Conservation (phyloP, 2,113 vertebrate species). For the Gymnobelideus leadbeateri region DNA sequence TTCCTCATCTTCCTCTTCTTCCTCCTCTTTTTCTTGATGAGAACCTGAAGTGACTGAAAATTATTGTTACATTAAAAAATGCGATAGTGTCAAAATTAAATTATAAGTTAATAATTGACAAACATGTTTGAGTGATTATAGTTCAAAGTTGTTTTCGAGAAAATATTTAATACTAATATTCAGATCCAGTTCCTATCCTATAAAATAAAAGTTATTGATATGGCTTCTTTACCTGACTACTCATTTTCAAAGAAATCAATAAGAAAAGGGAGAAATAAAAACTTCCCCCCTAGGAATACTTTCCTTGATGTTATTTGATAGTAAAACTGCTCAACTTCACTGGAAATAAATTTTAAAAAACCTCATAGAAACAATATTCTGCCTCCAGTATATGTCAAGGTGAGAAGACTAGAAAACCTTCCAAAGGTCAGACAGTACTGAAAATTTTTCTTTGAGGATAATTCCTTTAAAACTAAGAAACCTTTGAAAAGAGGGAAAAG, state of each 20-base stretch:
- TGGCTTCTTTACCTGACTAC: conserved; percentile 3
- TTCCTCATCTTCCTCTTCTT: background rate
- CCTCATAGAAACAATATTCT: conserved; percentile 54
- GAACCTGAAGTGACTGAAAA: background rate
- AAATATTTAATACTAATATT: background rate
- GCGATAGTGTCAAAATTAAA: background rate
- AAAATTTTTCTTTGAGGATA: conserved; percentile 50
- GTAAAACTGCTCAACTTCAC: conserved; percentile 12
- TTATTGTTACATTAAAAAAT: background rate
- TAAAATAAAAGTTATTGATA: background rate
- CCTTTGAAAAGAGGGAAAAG: conserved; percentile 47
- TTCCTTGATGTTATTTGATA: conserved; percentile 41
- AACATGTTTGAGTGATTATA: background rate
- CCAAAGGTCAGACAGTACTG: conserved; percentile 63
- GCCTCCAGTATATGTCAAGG: conserved; percentile 11
- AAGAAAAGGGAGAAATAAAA: background rate
- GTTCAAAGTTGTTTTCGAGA: background rate
- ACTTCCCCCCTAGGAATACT: background rate
- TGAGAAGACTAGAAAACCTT: conserved; percentile 55
- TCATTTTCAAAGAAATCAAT: conserved; percentile 53
- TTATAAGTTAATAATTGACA: background rate
- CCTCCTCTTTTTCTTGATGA: background rate
- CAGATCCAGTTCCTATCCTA: background rate
- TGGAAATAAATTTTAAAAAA: conserved; percentile 49
- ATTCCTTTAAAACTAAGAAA: conserved; percentile 49